Percentiles rank a stretch among this genome's conserved stretches.
Evolutionary conservation across 2,888 invertebrate genomes (phyloP).

Genomic region (Athalia cordata): DNA sequence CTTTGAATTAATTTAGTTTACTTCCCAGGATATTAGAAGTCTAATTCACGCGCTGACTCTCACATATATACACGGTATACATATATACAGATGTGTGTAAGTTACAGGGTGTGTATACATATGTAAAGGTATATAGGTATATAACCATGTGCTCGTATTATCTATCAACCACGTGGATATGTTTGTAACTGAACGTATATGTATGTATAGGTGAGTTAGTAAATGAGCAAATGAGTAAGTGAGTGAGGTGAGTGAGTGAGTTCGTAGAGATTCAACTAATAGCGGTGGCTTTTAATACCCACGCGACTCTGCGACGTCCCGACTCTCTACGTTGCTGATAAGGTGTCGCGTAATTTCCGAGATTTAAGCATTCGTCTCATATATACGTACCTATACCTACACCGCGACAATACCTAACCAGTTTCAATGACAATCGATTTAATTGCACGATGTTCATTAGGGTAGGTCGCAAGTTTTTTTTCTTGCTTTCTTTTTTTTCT

Average conservation of each 20-base stretch:
- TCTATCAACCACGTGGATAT: too few relatives aligned
- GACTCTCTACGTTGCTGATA: slow-evolving; percentile 18
- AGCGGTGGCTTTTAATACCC: slow-evolving; percentile 31
- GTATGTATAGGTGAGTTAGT: too few relatives aligned
- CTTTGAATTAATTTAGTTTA: slow-evolving; percentile 36
- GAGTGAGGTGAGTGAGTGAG: too few relatives aligned
- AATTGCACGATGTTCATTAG: not conserved
- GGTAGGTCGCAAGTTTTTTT: too few relatives aligned
- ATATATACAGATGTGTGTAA: not conserved
- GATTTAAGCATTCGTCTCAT: slow-evolving; percentile 20
- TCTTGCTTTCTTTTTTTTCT: too few relatives aligned
- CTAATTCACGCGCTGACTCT: slow-evolving; percentile 26
- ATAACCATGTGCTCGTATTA: too few relatives aligned
- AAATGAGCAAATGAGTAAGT: too few relatives aligned
- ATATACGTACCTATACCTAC: not conserved
- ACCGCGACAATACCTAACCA: not conserved
- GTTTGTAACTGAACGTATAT: too few relatives aligned
- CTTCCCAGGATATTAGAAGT: slow-evolving; percentile 42
- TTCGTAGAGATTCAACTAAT: not conserved
- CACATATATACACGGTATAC: not conserved
- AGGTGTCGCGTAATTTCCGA: slow-evolving; percentile 39
- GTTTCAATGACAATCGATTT: not conserved
- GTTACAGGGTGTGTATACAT: not conserved
- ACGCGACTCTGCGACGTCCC: slow-evolving; percentile 14
- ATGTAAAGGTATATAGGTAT: not conserved